A percentile compares a stretch with the other conserved stretches of the same genome.
Evolutionary conservation across 2,797 vertebrate species (phyloP).

Genomic region (Arrhamphus sclerolepis): DNA sequence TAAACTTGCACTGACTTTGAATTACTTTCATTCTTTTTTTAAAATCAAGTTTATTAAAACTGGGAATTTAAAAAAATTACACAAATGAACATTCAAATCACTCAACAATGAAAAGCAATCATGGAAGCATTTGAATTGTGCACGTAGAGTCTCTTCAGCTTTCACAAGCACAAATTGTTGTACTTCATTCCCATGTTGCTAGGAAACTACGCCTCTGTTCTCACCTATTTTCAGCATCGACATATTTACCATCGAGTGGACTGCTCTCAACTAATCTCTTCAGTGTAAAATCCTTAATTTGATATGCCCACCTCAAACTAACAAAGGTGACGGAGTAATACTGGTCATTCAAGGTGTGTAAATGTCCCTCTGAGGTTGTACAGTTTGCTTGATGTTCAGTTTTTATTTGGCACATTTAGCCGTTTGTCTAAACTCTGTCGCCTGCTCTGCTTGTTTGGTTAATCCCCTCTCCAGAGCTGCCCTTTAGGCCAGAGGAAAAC

Average conservation of each 20-base stretch:
- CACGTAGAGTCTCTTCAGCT: slow-evolving; percentile 34
- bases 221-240: slow-evolving; percentile 60
- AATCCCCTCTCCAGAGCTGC: slow-evolving; percentile 34
- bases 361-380: slow-evolving; percentile 23
- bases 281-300: slow-evolving; percentile 9
- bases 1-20: slow-evolving; percentile 30
- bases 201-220: slow-evolving; percentile 59
- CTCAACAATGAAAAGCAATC: slow-evolving; percentile 33
- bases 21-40: background rate
- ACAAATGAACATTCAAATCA: slow-evolving; percentile 46
- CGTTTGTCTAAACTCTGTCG: slow-evolving; percentile 42
- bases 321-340: slow-evolving; percentile 1
- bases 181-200: slow-evolving; percentile 62
- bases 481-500: slow-evolving; percentile 79
- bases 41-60: slow-evolving; percentile 3
- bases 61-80: slow-evolving; percentile 30
- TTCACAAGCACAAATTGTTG: slow-evolving; percentile 22
- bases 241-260: slow-evolving; percentile 36
- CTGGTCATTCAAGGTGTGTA: background rate
- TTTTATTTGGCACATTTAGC: slow-evolving; percentile 30
- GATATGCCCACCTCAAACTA: slow-evolving; percentile 8
- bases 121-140: slow-evolving; percentile 41
- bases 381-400: slow-evolving; percentile 36
- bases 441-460: slow-evolving; percentile 58
- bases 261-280: slow-evolving; percentile 17